phyloP scores from a whole-genome alignment of 2,113 vertebrate genomes.

The Puma concolor region DNA sequence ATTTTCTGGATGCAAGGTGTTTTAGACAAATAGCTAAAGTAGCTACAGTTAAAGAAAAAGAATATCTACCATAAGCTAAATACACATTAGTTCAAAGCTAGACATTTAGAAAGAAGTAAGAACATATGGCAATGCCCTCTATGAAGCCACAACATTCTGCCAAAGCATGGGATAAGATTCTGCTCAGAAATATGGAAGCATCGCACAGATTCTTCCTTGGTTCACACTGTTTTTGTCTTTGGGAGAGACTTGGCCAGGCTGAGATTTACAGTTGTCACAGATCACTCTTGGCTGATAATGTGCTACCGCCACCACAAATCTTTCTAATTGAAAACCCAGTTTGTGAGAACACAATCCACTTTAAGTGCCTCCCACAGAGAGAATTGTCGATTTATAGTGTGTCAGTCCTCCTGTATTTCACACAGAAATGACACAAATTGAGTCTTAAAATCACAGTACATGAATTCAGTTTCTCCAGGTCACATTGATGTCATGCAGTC shows the following conservation, averaged over 20 bases:
- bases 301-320: constrained; percentile 40
- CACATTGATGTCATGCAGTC: neutral
- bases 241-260: neutral
- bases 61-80: constrained; percentile 49
- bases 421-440: constrained; percentile 36
- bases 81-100: constrained; percentile 36
- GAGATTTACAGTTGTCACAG: constrained; percentile 34
- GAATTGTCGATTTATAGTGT: constrained; percentile 7
- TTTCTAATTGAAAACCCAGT: constrained; percentile 61
- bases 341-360: constrained; percentile 7
- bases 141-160: constrained; percentile 56
- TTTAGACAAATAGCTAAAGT: neutral
- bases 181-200: neutral
- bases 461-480: neutral
- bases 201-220: neutral
- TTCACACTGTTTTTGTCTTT: neutral
- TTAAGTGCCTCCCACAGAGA: neutral
- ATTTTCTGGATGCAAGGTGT: neutral
- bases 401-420: neutral
- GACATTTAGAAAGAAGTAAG: constrained; percentile 10
- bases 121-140: constrained; percentile 49
- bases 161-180: neutral
- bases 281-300: constrained; percentile 28
- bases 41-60: constrained; percentile 41
- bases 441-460: constrained; percentile 15